These are phyloP conservation scores for Parochlus steinenii DNA, from an alignment of 2,888 invertebrate genomes.

Conservation along the genomic window DNA sequence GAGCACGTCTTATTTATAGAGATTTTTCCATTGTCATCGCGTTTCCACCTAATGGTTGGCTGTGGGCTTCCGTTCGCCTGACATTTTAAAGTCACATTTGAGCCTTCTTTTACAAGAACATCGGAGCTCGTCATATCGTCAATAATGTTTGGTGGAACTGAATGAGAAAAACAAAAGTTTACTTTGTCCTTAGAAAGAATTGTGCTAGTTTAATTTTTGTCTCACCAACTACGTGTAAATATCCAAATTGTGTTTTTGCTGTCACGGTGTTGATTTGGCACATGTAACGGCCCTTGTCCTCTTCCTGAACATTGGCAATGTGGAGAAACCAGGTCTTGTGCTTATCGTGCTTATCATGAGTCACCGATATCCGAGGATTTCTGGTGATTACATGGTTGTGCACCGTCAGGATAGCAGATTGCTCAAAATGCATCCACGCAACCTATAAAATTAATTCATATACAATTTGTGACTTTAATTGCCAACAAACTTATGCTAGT, in stretches of 20 bases:
- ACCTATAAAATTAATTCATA: no score
- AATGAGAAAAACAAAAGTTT: constrained; percentile 15
- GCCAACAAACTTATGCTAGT: no score
- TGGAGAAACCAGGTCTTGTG: constrained; percentile 78
- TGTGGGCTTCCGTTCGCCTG: constrained; percentile 76
- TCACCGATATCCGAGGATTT: constrained; percentile 79
- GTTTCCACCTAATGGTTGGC: constrained; percentile 80
- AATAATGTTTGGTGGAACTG: constrained; percentile 86
- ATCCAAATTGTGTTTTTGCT: constrained; percentile 84
- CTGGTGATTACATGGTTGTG: constrained; percentile 89
- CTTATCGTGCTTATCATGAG: constrained; percentile 76
- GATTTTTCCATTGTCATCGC: constrained; percentile 76
- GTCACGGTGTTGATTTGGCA: constrained; percentile 86
- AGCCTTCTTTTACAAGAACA: constrained; percentile 75
- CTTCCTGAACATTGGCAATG: constrained; percentile 80
- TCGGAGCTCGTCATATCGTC: constrained; percentile 61
- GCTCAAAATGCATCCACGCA: constrained; percentile 92
- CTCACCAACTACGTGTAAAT: constrained; percentile 82
- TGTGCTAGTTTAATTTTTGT: constrained; percentile 15
- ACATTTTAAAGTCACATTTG: constrained; percentile 76
- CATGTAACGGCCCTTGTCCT: constrained; percentile 85
- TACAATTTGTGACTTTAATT: no score
- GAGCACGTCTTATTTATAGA: constrained; percentile 69
- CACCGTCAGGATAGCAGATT: constrained; percentile 81
- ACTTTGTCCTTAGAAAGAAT: not conserved